Conservation (phyloP, 2,888 invertebrate genomes). For the Drosophila eohydei region DNA sequence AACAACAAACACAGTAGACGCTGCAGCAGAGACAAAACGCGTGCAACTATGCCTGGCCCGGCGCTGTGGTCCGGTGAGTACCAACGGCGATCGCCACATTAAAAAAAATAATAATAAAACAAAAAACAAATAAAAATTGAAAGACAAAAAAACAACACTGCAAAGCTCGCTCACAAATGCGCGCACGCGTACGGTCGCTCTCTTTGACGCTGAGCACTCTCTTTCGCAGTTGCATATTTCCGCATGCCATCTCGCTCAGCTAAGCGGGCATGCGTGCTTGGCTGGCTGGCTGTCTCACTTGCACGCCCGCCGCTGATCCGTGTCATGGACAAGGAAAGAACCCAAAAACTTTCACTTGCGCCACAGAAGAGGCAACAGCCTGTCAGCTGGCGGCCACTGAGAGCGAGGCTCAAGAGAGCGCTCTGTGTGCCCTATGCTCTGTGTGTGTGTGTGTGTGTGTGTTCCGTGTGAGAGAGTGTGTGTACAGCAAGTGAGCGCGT, state of each 20-base stretch:
- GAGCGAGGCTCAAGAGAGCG: slow-evolving; percentile 24
- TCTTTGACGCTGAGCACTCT: slow-evolving; percentile 21
- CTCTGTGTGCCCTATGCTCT: not conserved
- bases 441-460: not conserved
- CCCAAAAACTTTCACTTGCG: slow-evolving; percentile 75
- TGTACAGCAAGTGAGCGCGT: slow-evolving; percentile 16
- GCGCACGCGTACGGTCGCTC: slow-evolving; percentile 29
- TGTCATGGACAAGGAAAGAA: slow-evolving; percentile 72
- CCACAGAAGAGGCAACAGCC: slow-evolving; percentile 28
- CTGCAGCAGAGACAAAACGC: slow-evolving; percentile 64
- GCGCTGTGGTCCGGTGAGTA: slow-evolving; percentile 85
- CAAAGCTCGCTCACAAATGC: slow-evolving; percentile 26
- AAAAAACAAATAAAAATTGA: not conserved
- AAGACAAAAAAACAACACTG: not conserved
- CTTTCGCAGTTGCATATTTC: slow-evolving; percentile 60
- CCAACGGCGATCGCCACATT: slow-evolving; percentile 28
- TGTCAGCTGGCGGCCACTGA: slow-evolving; percentile 39
- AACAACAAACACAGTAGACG: slow-evolving; percentile 16
- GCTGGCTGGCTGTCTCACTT: slow-evolving; percentile 21
- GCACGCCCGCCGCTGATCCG: slow-evolving; percentile 40
- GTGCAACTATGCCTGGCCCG: slow-evolving; percentile 85
- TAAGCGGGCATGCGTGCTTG: slow-evolving; percentile 28
- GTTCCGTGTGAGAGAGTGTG: slow-evolving; percentile 7
- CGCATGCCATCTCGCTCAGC: slow-evolving; percentile 56
- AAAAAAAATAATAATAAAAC: not conserved